Conservation (phyloP, 2,888 invertebrate species). For the Eristalis intricaria region DNA sequence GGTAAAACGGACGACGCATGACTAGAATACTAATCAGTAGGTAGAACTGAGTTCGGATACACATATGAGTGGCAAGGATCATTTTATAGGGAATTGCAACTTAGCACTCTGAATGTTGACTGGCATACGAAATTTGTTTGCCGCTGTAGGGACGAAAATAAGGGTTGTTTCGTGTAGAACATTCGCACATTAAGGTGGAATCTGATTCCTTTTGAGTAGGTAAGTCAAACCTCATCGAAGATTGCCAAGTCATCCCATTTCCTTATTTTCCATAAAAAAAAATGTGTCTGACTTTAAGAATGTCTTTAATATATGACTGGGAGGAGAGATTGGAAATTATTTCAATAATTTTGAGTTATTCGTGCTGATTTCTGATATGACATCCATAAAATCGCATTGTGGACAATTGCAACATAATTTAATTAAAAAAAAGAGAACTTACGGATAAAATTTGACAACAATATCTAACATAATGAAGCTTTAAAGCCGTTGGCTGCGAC, state of each 20-base stretch:
- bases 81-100: constrained; percentile 80
- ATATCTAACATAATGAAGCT: too few relatives aligned
- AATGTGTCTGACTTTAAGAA: neutral
- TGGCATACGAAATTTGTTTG: constrained; percentile 76
- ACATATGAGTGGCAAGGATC: constrained; percentile 76
- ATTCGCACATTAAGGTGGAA: neutral
- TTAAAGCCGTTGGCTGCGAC: too few relatives aligned
- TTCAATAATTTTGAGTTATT: neutral
- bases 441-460: too few relatives aligned
- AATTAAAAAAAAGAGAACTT: too few relatives aligned
- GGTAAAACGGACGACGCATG: constrained; percentile 42
- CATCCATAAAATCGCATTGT: too few relatives aligned
- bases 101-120: constrained; percentile 78
- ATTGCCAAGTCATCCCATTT: neutral
- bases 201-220: constrained; percentile 3
- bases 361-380: too few relatives aligned
- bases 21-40: constrained; percentile 34
- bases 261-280: neutral
- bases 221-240: neutral
- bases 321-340: neutral
- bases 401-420: too few relatives aligned
- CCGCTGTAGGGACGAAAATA: neutral
- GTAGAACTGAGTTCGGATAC: constrained; percentile 20
- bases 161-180: neutral
- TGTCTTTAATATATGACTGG: neutral